phyloP scores from a whole-genome alignment of 2,797 vertebrate species.

The Protonibea diacanthus region DNA sequence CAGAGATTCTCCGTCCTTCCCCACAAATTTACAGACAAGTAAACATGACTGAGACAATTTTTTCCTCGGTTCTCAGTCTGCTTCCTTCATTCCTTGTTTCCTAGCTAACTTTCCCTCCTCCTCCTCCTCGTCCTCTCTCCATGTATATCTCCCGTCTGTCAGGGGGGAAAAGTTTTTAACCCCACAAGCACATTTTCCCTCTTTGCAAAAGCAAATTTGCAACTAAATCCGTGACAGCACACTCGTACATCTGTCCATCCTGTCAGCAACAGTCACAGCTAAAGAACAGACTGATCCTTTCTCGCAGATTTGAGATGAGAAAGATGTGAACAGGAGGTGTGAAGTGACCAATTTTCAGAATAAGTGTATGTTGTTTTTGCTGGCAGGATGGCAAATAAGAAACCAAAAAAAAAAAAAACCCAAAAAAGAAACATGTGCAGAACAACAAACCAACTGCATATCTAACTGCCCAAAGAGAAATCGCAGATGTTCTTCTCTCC shows the following conservation, averaged over 20 bases:
- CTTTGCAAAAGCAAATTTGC: conserved; percentile 17
- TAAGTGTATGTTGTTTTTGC: conserved; percentile 41
- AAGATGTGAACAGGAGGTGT: conserved; percentile 69
- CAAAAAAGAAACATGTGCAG: conserved; percentile 47
- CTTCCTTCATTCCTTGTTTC: conserved; percentile 35
- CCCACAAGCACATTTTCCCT: conserved; percentile 3
- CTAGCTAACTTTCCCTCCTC: conserved; percentile 29
- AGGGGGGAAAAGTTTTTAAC: conserved; percentile 11
- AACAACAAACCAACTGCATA: conserved; percentile 55
- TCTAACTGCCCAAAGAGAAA: conserved; percentile 70
- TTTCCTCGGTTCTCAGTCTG: conserved; percentile 50
- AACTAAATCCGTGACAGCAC: conserved; percentile 22
- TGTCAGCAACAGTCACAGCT: conserved; percentile 29
- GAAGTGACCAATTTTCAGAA: conserved; percentile 61
- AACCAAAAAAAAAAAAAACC: conserved; percentile 5
- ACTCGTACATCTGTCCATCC: conserved; percentile 33
- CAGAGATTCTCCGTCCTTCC: conserved; percentile 73
- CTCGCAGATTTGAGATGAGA: conserved; percentile 54
- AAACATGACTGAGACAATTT: conserved; percentile 76
- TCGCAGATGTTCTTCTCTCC: conserved; percentile 73
- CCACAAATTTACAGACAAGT: conserved; percentile 74
- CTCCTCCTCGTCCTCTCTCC: conserved; percentile 18
- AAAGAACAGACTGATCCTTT: conserved; percentile 63
- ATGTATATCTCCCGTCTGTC: conserved; percentile 19
- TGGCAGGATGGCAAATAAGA: conserved; percentile 51